Base-by-base conservation (phyloP, 1,140 invertebrate species). In the Trypoxylus dichotomus region DNA sequence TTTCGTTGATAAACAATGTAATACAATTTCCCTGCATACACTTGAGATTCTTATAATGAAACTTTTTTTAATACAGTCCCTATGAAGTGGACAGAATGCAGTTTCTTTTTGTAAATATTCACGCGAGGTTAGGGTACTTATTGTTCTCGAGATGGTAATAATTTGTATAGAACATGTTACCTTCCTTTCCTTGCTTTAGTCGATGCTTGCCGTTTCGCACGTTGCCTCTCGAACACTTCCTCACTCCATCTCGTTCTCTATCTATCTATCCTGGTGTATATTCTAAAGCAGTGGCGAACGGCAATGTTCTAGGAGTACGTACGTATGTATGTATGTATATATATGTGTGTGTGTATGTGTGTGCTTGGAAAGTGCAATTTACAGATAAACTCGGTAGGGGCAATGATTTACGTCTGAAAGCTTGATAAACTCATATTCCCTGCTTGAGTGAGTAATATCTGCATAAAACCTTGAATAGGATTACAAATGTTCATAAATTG, bases 401-500 rank as follows among this genome's bases (percentile, higher is more conserved):
- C 81, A 80, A 84, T 86, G 85, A 86, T 86, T 86, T 85, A 86
- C 85, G 83, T 83, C 82, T 84, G 83, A 84, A 85, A 85, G 85
- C 84, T 85, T 86, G 85, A 86, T 86, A 86, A 86, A 86, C 85
- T 85, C 85, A 86, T 86, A 86, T 85, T 86, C 85, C 82, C 83
- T 85, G 85, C 85, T 85, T 86, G 85, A 86, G 83, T 85, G 85
- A 86, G 82, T 85, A 86, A 85, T 86, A 86, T 86, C 85, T 85
- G 85, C 84, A 86, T 85, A 85, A 85, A 86, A 85, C 83, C 85
- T 86, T 85, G 85, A 86, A 86, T 85, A 84, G 85, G 85, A 86
- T 86, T 86, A 85, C 85, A 86, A 85, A 85, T 85, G 86, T 85
- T 85, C 86, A 85, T 86, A 86, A 86, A 86, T 86, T 86, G 82